Base-by-base conservation (phyloP, 2,113 vertebrate genomes). In the Callopanchax toddi region DNA sequence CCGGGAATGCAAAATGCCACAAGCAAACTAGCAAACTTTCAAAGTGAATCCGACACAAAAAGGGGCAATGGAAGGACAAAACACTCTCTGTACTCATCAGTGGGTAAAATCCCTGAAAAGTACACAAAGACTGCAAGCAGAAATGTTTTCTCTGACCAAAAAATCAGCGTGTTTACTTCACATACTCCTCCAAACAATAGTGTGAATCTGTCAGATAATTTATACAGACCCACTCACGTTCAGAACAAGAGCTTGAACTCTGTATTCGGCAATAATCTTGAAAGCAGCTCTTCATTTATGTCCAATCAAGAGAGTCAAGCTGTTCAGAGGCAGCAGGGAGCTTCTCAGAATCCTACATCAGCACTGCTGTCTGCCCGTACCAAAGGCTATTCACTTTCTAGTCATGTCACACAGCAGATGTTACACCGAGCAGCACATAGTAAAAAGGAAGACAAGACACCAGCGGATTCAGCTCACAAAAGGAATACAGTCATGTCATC, bases 391-490 rank as follows among this genome's bases (percentile, higher is more conserved):
- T 82, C 69, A 50, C 23, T 74, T 80, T 74, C 78, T 46, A 75
- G 69, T 79, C 67, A 57, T 67, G 65, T 82, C 73, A 75, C 64
- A 64, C 50, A 80, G 72, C 76, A 73, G 78, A 77, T 76, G 55
- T 37, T 74, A 25, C 68, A 61, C 55, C 53, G 0, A 75, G 48
- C 69, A 39, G 55, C 61, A 23, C 21, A 71, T 60, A 49, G 6
- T 9, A 57, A 43, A 62, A 60, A 72, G 1, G 29, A 78, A 58
- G 68, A 60, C 20, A 67, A 51, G 48, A 52, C 50, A 21, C 18
- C 15, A 15, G 51, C 50, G 46, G 51, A 45, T 44, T 60, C 56
- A 26, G 34, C 43, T 69, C 45, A 63, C 29, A 37, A 57, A 62
- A 56, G 25, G 3, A 1, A 71, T 60, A 67, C 39, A 67, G 23